A percentile compares a stretch with the other conserved stretches of the same genome.
Conservation (phyloP, 37 sponge, comb jelly and placozoan genomes). For the Lycopodina hypogea region DNA sequence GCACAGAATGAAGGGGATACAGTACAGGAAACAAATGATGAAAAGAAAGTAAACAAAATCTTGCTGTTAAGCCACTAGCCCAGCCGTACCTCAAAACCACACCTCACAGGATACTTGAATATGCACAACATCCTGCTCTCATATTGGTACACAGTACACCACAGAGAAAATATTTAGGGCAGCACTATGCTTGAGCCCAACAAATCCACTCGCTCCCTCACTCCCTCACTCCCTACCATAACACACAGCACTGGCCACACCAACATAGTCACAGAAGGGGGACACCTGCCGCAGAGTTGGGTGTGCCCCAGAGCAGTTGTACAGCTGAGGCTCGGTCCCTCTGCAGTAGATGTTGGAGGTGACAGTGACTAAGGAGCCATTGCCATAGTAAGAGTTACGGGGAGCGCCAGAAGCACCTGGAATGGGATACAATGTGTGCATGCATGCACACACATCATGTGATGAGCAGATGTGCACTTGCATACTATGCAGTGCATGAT, state of each 20-base stretch:
- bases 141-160: too few species aligned
- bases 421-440: not conserved
- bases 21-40: not conserved
- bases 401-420: slow-evolving; percentile 23
- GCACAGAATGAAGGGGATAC: not conserved
- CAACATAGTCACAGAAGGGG: slow-evolving; percentile 1
- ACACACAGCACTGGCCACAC: slow-evolving; percentile 33
- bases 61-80: too few species aligned
- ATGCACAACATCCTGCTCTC: too few species aligned
- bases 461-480: not conserved
- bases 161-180: too few species aligned
- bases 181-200: too few species aligned
- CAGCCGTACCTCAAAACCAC: too few species aligned
- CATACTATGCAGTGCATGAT: too few species aligned
- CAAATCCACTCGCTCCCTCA: not conserved
- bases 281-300: not conserved
- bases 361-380: slow-evolving; percentile 1
- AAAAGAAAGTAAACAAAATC: not conserved
- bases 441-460: not conserved
- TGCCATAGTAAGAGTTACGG: slow-evolving; percentile 11
- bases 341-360: slow-evolving; percentile 20
- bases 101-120: too few species aligned
- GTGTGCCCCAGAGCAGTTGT: slow-evolving; percentile 35
- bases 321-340: slow-evolving; percentile 20
- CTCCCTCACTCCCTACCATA: slow-evolving; percentile 3